Percentiles rank a stretch among this genome's conserved stretches.
phyloP scores from a whole-genome alignment of 2,113 vertebrate species.

The Machaerirhynchus nigripectus region DNA sequence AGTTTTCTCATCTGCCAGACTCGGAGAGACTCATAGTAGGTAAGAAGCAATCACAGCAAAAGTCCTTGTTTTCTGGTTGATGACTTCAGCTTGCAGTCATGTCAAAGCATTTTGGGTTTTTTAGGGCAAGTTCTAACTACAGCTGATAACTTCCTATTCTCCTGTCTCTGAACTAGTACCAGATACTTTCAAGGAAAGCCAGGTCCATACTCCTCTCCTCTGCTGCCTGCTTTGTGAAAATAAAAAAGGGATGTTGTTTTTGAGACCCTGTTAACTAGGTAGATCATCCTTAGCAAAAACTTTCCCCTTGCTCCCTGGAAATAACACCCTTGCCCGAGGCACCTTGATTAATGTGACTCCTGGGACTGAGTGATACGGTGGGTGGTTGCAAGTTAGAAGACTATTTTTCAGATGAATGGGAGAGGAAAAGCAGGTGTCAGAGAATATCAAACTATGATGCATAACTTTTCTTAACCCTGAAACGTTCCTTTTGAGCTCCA shows the following conservation, averaged over 20 bases:
- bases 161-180: background rate
- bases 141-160: background rate
- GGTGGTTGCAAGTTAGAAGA: background rate
- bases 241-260: background rate
- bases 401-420: background rate
- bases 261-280: background rate
- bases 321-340: background rate
- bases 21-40: conserved; percentile 86
- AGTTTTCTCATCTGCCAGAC: conserved; percentile 87
- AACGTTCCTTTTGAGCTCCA: background rate
- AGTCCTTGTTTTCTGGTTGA: background rate
- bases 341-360: background rate
- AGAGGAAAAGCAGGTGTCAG: background rate
- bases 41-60: conserved; percentile 63
- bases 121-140: background rate
- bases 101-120: background rate
- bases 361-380: background rate
- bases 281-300: background rate
- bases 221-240: background rate
- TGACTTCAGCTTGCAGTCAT: background rate
- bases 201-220: background rate
- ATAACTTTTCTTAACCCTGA: background rate
- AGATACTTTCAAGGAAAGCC: background rate
- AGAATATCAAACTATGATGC: background rate
- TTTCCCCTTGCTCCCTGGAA: background rate